Evolutionary conservation across 2,888 invertebrate species (phyloP), one percentile per base, ranked within the genome.

Genomic region (Creontiades dilutus): DNA sequence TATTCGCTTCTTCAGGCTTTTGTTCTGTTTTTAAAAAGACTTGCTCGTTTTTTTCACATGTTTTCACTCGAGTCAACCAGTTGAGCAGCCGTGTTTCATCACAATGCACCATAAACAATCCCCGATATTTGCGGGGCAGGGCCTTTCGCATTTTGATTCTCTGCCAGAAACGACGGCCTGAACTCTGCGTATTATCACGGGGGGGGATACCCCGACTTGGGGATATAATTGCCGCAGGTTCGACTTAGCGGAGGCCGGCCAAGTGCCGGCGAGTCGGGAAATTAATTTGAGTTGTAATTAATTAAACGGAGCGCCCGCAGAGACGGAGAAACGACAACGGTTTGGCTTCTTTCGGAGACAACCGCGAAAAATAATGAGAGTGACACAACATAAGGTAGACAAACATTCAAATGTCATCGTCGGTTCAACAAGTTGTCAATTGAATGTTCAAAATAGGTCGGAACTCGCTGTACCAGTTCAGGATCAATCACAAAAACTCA

Each of bases 61-160:
- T 37, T 37, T 37, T 37, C 37, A 7, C 14, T n/a, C 57, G 57
- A 57, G 47, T 47, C 37, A 7, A 37, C 2, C 37, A 37, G 37
- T 7, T 46, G 13, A 81, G 47, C 57, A 57, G 57, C n/a, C 57
- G n/a, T 57, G 57, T 57, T 57, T 16, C 57, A 57, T 57, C n/a
- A n/a, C 57, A 57, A 57, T n/a, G 7, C 57, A 7, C n/a, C 57
- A 57, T 57, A 57, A 57, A 57, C 14, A 57, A 57, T n/a, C 57
- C 57, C n/a, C n/a, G n/a, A 57, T 57, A 57, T 16, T 57, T 57
- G 57, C n/a, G 19, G n/a, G n/a, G n/a, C 57, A n/a, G 57, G 57
- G 37, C 37, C 13, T 57, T 57, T 57, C 57, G 57, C 57, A 57
- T 57, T 57, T 57, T 57, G 57, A n/a, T n/a, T 16, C 57, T 16